A percentile compares a stretch with the other conserved stretches of the same genome.
Evolutionary conservation across 2,888 invertebrate species (phyloP).

Genomic region (Crossocerus cetratus): DNA sequence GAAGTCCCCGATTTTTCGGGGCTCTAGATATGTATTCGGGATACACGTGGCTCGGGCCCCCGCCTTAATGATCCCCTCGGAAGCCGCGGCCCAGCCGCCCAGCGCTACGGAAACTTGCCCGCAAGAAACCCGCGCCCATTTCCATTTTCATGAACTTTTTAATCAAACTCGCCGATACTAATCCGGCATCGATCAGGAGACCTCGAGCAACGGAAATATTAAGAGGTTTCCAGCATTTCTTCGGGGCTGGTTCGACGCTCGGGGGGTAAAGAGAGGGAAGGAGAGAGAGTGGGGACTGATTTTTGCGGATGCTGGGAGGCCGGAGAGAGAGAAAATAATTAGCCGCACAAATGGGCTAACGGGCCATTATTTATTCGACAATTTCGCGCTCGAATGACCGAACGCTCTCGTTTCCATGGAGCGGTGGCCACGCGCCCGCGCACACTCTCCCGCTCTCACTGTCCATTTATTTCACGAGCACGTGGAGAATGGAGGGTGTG

Average conservation of each 20-base stretch:
- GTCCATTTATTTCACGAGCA: conserved; percentile 74
- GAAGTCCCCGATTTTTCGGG: conserved; percentile 43
- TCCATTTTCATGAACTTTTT: no score
- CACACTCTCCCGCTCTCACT: background rate
- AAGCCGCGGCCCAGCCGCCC: conserved; percentile 9
- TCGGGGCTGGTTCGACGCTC: no score
- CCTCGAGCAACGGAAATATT: no score
- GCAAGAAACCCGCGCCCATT: conserved; percentile 7
- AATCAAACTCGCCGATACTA: no score
- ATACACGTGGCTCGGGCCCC: conserved; percentile 8
- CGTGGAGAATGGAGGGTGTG: conserved; percentile 66
- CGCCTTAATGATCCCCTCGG: conserved; percentile 17
- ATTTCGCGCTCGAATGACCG: conserved; percentile 72
- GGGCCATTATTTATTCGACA: conserved; percentile 68
- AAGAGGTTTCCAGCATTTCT: no score
- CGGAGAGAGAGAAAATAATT: conserved; percentile 69
- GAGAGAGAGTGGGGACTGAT: no score
- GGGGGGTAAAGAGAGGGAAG: no score
- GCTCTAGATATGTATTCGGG: conserved; percentile 24
- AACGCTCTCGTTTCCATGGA: conserved; percentile 58
- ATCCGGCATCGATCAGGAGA: no score
- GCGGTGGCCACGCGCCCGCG: conserved; percentile 46
- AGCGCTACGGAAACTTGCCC: conserved; percentile 41
- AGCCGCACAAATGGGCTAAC: conserved; percentile 67
- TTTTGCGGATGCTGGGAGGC: no score